A percentile compares a stretch with the other conserved stretches of the same genome.
These are phyloP conservation scores for Delphinus delphis DNA, from an alignment of 2,113 vertebrate species.

Conservation along the genomic window DNA sequence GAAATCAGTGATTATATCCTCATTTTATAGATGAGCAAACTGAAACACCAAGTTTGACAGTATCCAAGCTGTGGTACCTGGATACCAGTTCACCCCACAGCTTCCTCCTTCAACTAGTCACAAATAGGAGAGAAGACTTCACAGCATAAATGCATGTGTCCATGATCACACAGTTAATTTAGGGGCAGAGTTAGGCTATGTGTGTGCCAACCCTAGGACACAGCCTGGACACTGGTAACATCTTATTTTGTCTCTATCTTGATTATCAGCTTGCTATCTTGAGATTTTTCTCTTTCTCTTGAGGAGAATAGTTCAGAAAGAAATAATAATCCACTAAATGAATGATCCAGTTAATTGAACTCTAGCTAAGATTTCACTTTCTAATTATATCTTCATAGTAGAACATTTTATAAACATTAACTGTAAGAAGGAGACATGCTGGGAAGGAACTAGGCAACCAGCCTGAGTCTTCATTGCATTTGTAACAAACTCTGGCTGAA, in stretches of 20 bases:
- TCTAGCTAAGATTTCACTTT: conserved; percentile 23
- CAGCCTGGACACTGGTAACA: not conserved
- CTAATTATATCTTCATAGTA: not conserved
- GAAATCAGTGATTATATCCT: not conserved
- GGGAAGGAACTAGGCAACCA: not conserved
- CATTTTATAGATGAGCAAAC: not conserved
- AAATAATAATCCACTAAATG: not conserved
- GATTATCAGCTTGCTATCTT: not conserved
- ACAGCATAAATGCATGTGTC: not conserved
- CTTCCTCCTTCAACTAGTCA: not conserved
- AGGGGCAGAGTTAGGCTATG: not conserved
- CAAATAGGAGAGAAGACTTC: not conserved
- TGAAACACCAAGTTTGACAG: not conserved
- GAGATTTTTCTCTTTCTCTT: not conserved
- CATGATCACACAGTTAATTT: not conserved
- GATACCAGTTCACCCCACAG: not conserved
- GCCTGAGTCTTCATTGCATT: not conserved
- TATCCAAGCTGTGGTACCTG: not conserved
- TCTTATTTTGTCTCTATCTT: not conserved
- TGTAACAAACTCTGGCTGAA: not conserved
- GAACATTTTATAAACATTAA: not conserved
- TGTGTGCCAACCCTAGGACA: not conserved
- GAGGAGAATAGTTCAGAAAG: not conserved
- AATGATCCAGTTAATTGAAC: not conserved
- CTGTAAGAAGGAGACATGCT: not conserved